Evolutionary conservation across 2,797 vertebrate species (phyloP).

Genomic region (Psittacula derbiana): DNA sequence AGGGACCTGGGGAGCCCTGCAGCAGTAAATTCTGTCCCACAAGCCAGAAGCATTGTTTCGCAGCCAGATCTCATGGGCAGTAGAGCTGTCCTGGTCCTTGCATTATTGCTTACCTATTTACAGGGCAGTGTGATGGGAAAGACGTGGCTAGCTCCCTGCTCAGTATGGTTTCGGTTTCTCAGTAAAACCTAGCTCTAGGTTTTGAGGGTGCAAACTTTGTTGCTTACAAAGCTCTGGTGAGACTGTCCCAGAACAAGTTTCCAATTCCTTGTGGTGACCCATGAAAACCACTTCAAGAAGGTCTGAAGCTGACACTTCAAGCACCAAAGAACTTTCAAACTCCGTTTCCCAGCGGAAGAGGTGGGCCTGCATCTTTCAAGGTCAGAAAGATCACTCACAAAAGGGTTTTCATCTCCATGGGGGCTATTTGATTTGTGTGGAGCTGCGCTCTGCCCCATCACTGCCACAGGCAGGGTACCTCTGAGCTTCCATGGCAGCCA

Average conservation of each 20-base stretch:
- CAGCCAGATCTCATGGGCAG: neutral
- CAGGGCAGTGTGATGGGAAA: neutral
- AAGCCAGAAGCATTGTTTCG: neutral
- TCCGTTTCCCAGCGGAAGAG: neutral
- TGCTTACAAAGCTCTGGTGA: neutral
- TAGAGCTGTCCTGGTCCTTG: neutral
- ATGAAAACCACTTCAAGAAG: neutral
- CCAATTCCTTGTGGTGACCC: neutral
- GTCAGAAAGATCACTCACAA: neutral
- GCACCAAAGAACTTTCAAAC: neutral
- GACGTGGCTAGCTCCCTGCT: accelerated
- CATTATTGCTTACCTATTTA: neutral
- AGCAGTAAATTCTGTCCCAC: neutral
- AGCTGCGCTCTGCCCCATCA: neutral
- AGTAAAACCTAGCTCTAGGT: neutral
- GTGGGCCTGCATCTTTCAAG: neutral
- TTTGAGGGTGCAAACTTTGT: neutral
- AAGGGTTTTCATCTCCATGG: neutral
- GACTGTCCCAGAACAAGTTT: neutral
- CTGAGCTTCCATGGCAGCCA: neutral
- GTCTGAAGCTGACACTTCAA: neutral
- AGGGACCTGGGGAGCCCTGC: neutral
- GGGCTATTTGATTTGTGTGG: accelerated
- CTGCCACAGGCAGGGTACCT: neutral
- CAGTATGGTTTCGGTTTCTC: neutral